These are phyloP conservation scores for Drosophila ogumai DNA, from an alignment of 1,140 invertebrate genomes.

Conservation along the genomic window DNA sequence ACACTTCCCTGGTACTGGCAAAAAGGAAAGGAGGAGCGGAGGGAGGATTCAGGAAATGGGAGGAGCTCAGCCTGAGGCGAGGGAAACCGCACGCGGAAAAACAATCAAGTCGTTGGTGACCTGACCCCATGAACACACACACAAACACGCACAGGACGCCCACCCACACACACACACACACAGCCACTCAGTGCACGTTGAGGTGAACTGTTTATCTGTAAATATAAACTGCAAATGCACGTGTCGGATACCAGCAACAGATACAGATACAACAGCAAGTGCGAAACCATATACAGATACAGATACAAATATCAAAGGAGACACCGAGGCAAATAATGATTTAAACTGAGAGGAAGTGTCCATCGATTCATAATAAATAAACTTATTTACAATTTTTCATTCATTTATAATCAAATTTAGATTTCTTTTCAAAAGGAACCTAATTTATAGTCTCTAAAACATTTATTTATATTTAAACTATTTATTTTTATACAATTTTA, in stretches of 20 bases:
- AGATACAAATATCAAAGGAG: constrained; percentile 7
- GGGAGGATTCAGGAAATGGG: not conserved
- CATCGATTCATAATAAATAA: not conserved
- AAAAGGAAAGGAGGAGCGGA: not conserved
- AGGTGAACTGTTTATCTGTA: constrained; percentile 52
- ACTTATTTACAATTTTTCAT: too few relatives aligned
- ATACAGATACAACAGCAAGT: constrained; percentile 25
- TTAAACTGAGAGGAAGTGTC: not conserved
- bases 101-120: constrained; percentile 54
- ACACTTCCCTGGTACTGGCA: not conserved
- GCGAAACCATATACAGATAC: not conserved
- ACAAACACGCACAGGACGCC: not conserved
- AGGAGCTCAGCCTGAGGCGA: constrained; percentile 17
- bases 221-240: constrained; percentile 55
- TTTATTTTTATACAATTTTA: not conserved
- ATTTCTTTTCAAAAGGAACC: not conserved
- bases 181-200: constrained; percentile 27
- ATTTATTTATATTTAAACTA: not conserved
- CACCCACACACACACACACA: constrained; percentile 5
- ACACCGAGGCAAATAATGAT: constrained; percentile 21
- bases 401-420: too few relatives aligned
- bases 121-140: constrained; percentile 22
- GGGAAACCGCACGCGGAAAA: constrained; percentile 53
- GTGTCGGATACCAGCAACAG: constrained; percentile 23
- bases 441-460: not conserved